Conservation (phyloP, 2,797 vertebrate genomes). For the Spondyliosoma cantharus region DNA sequence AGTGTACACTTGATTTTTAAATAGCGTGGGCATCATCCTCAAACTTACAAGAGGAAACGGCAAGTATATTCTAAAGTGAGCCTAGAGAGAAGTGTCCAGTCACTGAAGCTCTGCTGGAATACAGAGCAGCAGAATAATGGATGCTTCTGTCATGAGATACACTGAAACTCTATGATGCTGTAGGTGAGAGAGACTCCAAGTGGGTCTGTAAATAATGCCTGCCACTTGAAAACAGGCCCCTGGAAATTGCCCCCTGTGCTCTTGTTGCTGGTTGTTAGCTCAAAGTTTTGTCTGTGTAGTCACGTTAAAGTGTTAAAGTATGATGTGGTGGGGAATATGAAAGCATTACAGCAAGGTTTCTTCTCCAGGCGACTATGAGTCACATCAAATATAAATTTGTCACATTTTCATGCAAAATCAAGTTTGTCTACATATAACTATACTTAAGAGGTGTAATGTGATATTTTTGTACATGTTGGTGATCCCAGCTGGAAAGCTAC, state of each 20-base stretch:
- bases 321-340: slow-evolving; percentile 6
- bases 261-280: slow-evolving; percentile 44
- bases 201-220: slow-evolving; percentile 80
- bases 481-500: slow-evolving; percentile 31
- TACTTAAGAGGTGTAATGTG: background rate
- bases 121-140: slow-evolving; percentile 75
- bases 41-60: slow-evolving; percentile 47
- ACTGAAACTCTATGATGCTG: slow-evolving; percentile 79
- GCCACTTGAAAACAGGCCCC: slow-evolving; percentile 77
- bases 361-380: slow-evolving; percentile 4
- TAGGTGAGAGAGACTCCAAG: slow-evolving; percentile 77
- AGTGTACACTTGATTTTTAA: slow-evolving; percentile 46
- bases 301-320: slow-evolving; percentile 23
- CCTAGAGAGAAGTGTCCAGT: slow-evolving; percentile 64
- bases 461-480: slow-evolving; percentile 3
- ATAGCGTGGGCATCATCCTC: slow-evolving; percentile 57
- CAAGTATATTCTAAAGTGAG: slow-evolving; percentile 40
- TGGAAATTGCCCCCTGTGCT: slow-evolving; percentile 68
- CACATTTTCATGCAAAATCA: slow-evolving; percentile 9
- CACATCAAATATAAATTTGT: background rate
- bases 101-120: slow-evolving; percentile 67
- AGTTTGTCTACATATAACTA: slow-evolving; percentile 1
- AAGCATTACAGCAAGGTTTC: background rate
- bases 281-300: slow-evolving; percentile 40
- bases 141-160: slow-evolving; percentile 78